Evolutionary conservation across 1,140 invertebrate genomes (phyloP), one percentile per base, ranked within the genome.

Genomic region (Cepaea nemoralis): DNA sequence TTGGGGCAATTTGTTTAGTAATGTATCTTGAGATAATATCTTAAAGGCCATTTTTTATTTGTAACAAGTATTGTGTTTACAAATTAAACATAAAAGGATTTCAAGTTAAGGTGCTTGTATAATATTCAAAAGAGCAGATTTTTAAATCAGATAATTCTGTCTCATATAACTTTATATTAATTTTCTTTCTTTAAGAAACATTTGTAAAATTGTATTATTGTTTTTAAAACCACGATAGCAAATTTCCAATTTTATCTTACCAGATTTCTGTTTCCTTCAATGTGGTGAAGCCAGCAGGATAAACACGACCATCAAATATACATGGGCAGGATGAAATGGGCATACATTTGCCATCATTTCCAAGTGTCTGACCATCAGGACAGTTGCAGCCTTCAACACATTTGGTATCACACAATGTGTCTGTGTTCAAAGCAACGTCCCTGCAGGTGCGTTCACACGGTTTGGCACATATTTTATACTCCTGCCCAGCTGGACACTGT

Each of bases 361-460:
- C 89, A 37, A 97, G 89, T 0, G 95, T 94, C 89, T 95, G 92
- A 27, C 95, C 96, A 67, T 93, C 91, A 0, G 96, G 95, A 89
- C 96, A 98, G 81, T 95, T 95, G 90, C 96, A 97, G 0, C 96
- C 96, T 89, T 97, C 96, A 0, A 96, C 95, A 87, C 96, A 97
- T 48, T 92, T 91, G 92, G 92, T 55, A 39, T 86, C 24, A 78
- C 93, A 92, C 63, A 90, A 91, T 89, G 95, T 95, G 48, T 87
- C 85, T 1, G 91, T 87, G 63, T 90, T 87, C 33, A 87, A 89
- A 2, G 92, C 89, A 31, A 95, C 90, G 89, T 95, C 95, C 5
- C 92, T 86, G 85, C 96, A 97, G 33, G 94, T 94, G 27, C 94
- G 92, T 0, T 93, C 91, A 86, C 96, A 96, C 8, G 94, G 94